Base-by-base conservation (phyloP, 2,888 invertebrate genomes). In the Doris montereyensis region DNA sequence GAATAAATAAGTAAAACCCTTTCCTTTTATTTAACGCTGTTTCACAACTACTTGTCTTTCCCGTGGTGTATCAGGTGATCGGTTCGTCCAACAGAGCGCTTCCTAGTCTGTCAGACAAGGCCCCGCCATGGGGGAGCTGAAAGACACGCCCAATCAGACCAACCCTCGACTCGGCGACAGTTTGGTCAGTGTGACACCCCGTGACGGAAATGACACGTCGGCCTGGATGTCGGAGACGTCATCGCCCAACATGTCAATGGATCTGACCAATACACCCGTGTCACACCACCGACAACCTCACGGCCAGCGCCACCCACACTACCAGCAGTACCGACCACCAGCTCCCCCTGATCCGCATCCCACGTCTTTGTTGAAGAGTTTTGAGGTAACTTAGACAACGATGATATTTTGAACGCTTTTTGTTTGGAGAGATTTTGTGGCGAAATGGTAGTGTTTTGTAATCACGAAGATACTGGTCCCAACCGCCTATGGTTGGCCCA, bases 331-430 rank as follows among this genome's bases (percentile, higher is more conserved):
- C 28, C 62, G 73, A 32, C 78, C 72, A 28, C 73, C 67, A 10
- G 32, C 57, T 28, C 73, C 72, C 17, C 74, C 35, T 0, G 35
- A n/a, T 72, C 79, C 83, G 13, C 84, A 88, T 57, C 88, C 88
- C 13, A 83, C 81, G 76, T 86, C 87, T 0, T 85, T 87, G n/a
- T 83, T 89, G 0, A 84, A 84, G 67, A 87, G 86, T 35, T 89
- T 85, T 80, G 83, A 86, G 82, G 88, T 88, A 81, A 77, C 79
- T 78, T 30, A 4, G 26, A 35, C 57, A 65, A 35, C 35, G n/a
- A n/a, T n/a, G n/a, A n/a, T n/a, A n/a, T n/a, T n/a, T n/a, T n/a
- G n/a, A n/a, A n/a, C n/a, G n/a, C n/a, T n/a, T n/a, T n/a, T n/a
- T n/a, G n/a, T n/a, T n/a, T n/a, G n/a, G n/a, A n/a, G n/a, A n/a